Conservation (phyloP, 2,888 invertebrate species). For the Acleris holmiana region DNA sequence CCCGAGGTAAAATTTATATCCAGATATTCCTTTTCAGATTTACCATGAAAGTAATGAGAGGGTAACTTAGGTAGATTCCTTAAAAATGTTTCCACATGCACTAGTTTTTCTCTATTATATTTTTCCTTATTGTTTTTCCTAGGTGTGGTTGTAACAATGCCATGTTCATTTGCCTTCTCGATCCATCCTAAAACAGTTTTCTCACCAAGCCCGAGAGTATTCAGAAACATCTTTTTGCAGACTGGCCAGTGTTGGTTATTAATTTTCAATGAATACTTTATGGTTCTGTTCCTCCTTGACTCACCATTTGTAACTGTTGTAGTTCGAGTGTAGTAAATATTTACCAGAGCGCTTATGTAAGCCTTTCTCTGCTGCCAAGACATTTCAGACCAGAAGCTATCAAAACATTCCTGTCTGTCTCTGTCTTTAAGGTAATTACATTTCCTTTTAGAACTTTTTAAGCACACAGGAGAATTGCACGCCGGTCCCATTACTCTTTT, state of each 20-base stretch:
- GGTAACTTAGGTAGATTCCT: slow-evolving; percentile 30
- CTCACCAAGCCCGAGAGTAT: slow-evolving; percentile 32
- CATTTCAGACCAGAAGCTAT: slow-evolving; percentile 36
- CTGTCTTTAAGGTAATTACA: slow-evolving; percentile 27
- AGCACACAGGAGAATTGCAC: slow-evolving; percentile 31
- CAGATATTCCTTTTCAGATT: slow-evolving; percentile 32
- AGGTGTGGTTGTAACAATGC: slow-evolving; percentile 26
- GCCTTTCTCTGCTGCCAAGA: slow-evolving; percentile 33
- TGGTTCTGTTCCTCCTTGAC: slow-evolving; percentile 33
- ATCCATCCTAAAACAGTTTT: slow-evolving; percentile 36
- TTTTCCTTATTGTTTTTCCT: slow-evolving; percentile 32
- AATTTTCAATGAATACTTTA: slow-evolving; percentile 32
- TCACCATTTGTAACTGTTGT: slow-evolving; percentile 32
- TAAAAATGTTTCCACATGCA: slow-evolving; percentile 34
- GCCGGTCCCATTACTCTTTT: slow-evolving; percentile 31
- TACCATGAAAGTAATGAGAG: slow-evolving; percentile 32
- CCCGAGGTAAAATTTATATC: slow-evolving; percentile 30
- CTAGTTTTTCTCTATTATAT: slow-evolving; percentile 32
- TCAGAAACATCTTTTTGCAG: slow-evolving; percentile 34
- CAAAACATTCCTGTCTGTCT: slow-evolving; percentile 34
- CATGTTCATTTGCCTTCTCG: slow-evolving; percentile 35
- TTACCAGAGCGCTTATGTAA: slow-evolving; percentile 33
- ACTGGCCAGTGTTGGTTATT: slow-evolving; percentile 36
- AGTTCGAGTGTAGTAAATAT: slow-evolving; percentile 31
- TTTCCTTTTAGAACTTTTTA: slow-evolving; percentile 33